Evolutionary conservation across 92 coral and sea anemone species (phyloP).

Genomic region (Epizoanthus stellaris): DNA sequence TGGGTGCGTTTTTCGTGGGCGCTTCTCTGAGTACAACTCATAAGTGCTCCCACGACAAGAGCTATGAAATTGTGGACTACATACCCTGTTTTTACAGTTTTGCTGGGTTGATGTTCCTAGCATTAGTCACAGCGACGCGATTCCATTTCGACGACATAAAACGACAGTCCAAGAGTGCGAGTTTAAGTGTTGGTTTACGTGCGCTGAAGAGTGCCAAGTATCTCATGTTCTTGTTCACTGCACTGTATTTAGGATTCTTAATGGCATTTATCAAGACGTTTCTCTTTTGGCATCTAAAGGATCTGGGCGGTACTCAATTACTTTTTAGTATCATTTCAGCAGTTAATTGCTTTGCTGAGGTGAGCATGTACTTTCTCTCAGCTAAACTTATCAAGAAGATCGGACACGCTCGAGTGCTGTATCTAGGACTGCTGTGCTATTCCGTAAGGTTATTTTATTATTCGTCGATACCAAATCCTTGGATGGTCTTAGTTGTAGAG

Average conservation of each 20-base stretch:
- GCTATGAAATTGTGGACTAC: conserved; percentile 94
- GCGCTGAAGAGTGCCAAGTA: conserved; percentile 91
- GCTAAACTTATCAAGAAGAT: conserved; percentile 92
- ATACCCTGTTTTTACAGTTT: conserved; percentile 97
- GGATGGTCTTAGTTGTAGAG: conserved; percentile 97
- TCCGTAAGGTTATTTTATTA: conserved; percentile 90
- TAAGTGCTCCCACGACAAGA: conserved; percentile 83
- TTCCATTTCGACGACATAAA: conserved; percentile 88
- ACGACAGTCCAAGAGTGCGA: conserved; percentile 72
- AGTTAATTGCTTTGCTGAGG: conserved; percentile 97
- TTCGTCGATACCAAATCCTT: conserved; percentile 91
- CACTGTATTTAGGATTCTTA: conserved; percentile 92
- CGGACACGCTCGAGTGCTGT: conserved; percentile 97
- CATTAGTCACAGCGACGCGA: conserved; percentile 84
- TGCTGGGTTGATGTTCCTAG: conserved; percentile 90
- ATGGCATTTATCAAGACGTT: conserved; percentile 99
- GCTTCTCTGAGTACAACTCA: conserved; percentile 94
- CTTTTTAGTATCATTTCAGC: conserved; percentile 97
- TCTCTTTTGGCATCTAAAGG: conserved; percentile 97
- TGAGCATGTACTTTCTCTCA: conserved; percentile 98
- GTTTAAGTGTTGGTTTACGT: conserved; percentile 92
- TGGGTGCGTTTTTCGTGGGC: conserved; percentile 98
- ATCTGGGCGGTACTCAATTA: conserved; percentile 94
- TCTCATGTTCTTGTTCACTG: conserved; percentile 96
- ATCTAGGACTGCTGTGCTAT: conserved; percentile 92